Evolutionary conservation across 2,888 invertebrate genomes (phyloP), one percentile per base, ranked within the genome.

Genomic region (Drosophila quasianomalipes): DNA sequence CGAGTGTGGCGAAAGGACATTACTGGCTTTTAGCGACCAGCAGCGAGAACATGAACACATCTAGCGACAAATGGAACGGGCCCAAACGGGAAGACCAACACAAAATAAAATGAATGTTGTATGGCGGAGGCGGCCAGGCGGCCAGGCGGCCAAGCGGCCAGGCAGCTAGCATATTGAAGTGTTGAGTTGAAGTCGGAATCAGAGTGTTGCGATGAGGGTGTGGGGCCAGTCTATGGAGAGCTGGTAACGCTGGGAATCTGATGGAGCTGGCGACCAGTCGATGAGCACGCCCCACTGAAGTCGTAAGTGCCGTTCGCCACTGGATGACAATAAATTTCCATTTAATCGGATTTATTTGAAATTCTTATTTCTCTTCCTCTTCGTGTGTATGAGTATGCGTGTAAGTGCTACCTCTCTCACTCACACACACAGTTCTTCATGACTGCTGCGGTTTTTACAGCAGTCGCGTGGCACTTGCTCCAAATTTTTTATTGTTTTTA

Each of bases 321-420:
- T 88, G 89, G 89, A 88, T 88, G 88, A 88, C 88, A 88, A 90
- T 90, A 90, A 88, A 90, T 85, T 89, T 91, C 89, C 86, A 89
- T 90, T 91, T 91, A 92, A 91, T 91, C 88, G 89, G 92, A 91
- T 92, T 91, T 91, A 89, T 91, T 91, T 91, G 89, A 89, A 90
- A 90, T 89, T 89, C 85, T 90, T 90, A 90, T 89, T 90, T 85
- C 76, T 73, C 70, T 73, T 51, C 30, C 70, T 51, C 55, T 57
- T 16, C 9, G 12, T 53, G 35, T 47, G n/a, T 37, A 28, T 52
- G 51, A 44, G 49, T 51, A 31, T 52, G 41, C 54, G 59, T 69
- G 69, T 62, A 64, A 64, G 76, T 74, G 64, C 65, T 41, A 26
- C 30, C 58, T 55, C 41, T 55, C 70, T 66, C 65, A 10, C 78